Evolutionary conservation across 2,888 invertebrate species (phyloP).

Genomic region (Cheilosia impressa): DNA sequence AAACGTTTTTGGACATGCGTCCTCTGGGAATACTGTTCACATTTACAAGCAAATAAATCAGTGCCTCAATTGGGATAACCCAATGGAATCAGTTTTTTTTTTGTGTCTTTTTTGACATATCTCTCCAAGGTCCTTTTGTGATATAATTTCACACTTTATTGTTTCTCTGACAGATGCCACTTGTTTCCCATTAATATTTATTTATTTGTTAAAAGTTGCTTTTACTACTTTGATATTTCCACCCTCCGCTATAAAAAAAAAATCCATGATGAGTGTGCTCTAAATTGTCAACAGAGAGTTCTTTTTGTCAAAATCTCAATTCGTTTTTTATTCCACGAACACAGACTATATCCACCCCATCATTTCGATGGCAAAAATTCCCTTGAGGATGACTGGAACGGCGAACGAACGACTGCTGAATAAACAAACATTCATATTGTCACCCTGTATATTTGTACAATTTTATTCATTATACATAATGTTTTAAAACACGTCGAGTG

Average conservation of each 20-base stretch:
- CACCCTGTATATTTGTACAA: conserved; percentile 44
- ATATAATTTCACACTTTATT: conserved; percentile 81
- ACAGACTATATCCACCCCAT: conserved; percentile 25
- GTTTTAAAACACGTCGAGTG: conserved; percentile 17
- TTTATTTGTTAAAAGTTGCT: conserved; percentile 69
- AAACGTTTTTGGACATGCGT: conserved; percentile 48
- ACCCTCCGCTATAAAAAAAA: conserved; percentile 44
- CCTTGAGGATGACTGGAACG: conserved; percentile 29
- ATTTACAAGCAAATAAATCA: conserved; percentile 60
- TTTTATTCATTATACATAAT: conserved; percentile 50
- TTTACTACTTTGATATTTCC: conserved; percentile 45
- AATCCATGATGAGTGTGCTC: conserved; percentile 59
- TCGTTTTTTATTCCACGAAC: conserved; percentile 40
- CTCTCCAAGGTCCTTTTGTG: conserved; percentile 68
- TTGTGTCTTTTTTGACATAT: conserved; percentile 36
- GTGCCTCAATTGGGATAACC: conserved; percentile 29
- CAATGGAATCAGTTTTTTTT: conserved; percentile 15
- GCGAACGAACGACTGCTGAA: conserved; percentile 65
- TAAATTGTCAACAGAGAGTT: conserved; percentile 44
- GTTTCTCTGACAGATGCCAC: conserved; percentile 82
- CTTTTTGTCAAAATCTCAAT: conserved; percentile 60
- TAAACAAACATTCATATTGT: conserved; percentile 66
- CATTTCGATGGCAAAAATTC: conserved; percentile 46
- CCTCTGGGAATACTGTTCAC: conserved; percentile 35
- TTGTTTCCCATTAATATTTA: conserved; percentile 78